Conservation (phyloP, 2,797 vertebrate species). For the Rhabdomys pumilio region DNA sequence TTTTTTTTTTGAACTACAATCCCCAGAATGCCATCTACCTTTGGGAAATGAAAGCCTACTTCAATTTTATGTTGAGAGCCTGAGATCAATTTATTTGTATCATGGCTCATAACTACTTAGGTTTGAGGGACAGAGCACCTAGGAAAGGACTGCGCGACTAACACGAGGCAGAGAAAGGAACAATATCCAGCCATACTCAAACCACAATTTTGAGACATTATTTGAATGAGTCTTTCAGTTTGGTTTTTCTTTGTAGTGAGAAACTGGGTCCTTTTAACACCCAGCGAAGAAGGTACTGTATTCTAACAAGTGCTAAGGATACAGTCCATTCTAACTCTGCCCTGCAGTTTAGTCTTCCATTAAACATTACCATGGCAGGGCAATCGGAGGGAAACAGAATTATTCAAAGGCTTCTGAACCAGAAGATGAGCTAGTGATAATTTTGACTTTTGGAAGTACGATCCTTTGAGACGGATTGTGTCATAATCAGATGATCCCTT, state of each 20-base stretch:
- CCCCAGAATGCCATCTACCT: slow-evolving; percentile 78
- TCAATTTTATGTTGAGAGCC: slow-evolving; percentile 56
- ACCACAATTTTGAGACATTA: slow-evolving; percentile 31
- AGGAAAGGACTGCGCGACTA: neutral
- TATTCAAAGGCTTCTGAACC: slow-evolving; percentile 8
- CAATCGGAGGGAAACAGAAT: neutral
- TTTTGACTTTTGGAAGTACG: slow-evolving; percentile 30
- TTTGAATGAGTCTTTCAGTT: slow-evolving; percentile 9
- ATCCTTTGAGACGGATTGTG: neutral
- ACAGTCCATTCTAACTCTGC: neutral
- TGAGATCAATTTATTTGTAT: slow-evolving; percentile 66
- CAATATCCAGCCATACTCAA: neutral
- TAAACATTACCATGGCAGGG: slow-evolving; percentile 44
- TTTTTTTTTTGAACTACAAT: slow-evolving; percentile 73
- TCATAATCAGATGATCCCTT: slow-evolving; percentile 25
- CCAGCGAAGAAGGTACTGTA: neutral
- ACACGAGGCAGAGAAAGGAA: slow-evolving; percentile 44
- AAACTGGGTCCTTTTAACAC: neutral
- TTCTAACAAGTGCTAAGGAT: neutral
- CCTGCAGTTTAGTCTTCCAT: neutral
- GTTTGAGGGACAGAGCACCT: neutral
- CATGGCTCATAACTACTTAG: neutral
- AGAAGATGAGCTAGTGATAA: slow-evolving; percentile 14
- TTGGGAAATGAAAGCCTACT: slow-evolving; percentile 69
- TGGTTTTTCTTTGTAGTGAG: slow-evolving; percentile 42